Evolutionary conservation across 2,113 vertebrate species (phyloP).

Genomic region (Otis tarda): DNA sequence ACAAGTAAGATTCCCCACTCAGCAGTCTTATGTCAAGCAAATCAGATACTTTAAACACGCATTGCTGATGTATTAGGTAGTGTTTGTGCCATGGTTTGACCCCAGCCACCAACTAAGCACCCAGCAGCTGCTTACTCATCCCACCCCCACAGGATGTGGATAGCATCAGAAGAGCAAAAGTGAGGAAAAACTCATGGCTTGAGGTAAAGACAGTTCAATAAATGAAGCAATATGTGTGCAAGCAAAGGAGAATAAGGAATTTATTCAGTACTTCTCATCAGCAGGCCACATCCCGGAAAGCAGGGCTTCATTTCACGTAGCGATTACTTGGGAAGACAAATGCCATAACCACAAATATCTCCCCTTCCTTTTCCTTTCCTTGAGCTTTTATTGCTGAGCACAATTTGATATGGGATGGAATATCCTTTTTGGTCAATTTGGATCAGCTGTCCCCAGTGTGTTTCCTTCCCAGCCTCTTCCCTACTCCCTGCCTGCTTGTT

Average conservation of each 20-base stretch:
- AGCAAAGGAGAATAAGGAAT: not conserved
- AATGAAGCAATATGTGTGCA: not conserved
- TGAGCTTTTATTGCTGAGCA: not conserved
- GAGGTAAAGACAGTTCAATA: not conserved
- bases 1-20: not conserved
- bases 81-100: not conserved
- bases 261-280: fast-evolving
- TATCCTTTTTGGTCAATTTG: not conserved
- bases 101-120: not conserved
- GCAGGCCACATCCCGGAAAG: not conserved
- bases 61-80: not conserved
- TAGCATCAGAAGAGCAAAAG: not conserved
- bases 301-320: not conserved
- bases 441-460: not conserved
- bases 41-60: not conserved
- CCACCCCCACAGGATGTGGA: fast-evolving
- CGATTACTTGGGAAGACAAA: not conserved
- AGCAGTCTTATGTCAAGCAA: fast-evolving
- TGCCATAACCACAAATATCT: not conserved
- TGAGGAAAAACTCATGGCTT: not conserved
- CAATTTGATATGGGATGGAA: not conserved
- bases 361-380: not conserved
- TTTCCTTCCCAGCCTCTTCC: not conserved
- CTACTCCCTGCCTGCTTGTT: not conserved
- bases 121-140: not conserved